phyloP scores from a whole-genome alignment of 2,888 invertebrate genomes.

The Proisotoma minuta region DNA sequence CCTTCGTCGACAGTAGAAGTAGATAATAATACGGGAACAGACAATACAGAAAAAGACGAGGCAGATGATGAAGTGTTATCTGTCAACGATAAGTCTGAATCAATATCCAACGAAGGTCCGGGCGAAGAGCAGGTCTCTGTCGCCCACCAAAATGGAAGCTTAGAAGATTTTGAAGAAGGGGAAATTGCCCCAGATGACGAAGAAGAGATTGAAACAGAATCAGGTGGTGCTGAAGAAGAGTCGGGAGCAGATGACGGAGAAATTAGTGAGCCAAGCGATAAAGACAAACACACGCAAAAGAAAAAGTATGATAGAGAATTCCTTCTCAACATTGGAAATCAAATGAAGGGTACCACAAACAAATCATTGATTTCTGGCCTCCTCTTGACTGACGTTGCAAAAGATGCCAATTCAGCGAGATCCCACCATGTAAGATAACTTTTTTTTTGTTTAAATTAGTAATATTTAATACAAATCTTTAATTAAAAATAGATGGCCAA shows the following conservation, averaged over 20 bases:
- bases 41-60: conserved; percentile 3
- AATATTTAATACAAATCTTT: neutral
- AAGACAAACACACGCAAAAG: conserved; percentile 22
- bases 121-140: conserved; percentile 17
- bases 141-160: conserved; percentile 31
- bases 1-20: neutral
- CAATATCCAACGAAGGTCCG: neutral
- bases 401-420: conserved; percentile 31
- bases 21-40: neutral
- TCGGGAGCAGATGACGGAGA: conserved; percentile 29
- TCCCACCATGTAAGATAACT: conserved; percentile 10
- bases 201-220: conserved; percentile 4
- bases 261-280: neutral
- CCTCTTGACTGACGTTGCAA: conserved; percentile 35
- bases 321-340: conserved; percentile 25
- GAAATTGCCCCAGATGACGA: conserved; percentile 30
- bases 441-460: neutral
- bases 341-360: conserved; percentile 5
- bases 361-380: conserved; percentile 26
- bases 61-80: conserved; percentile 27
- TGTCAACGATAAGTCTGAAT: conserved; percentile 25
- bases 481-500: conserved; percentile 19
- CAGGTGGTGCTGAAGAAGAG: conserved; percentile 12
- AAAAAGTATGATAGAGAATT: conserved; percentile 39
- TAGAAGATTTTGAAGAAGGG: conserved; percentile 37